These are phyloP conservation scores for Gavia stellata DNA, from an alignment of 2,113 vertebrate species.

Conservation along the genomic window DNA sequence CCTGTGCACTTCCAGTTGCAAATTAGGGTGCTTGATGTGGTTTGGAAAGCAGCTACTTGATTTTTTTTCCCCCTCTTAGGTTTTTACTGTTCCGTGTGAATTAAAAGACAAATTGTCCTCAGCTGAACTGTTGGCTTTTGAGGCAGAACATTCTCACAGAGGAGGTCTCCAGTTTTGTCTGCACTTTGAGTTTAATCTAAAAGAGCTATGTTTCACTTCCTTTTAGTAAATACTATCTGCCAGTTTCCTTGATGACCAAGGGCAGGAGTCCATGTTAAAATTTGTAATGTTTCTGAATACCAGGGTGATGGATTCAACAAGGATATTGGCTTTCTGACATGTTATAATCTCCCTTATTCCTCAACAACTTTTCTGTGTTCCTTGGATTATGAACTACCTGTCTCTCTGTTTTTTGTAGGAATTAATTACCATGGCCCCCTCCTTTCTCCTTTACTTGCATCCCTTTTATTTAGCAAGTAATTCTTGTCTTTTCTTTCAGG, in stretches of 20 bases:
- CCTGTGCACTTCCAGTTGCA: not conserved
- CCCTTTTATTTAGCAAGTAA: not conserved
- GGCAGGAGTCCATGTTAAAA: not conserved
- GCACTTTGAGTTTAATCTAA: not conserved
- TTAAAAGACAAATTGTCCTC: not conserved
- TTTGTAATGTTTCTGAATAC: not conserved
- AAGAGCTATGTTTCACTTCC: not conserved
- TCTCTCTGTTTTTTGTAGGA: not conserved
- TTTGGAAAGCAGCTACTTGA: not conserved
- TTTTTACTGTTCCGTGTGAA: not conserved
- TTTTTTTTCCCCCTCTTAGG: rapidly evolving
- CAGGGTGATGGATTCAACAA: not conserved
- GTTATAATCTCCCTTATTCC: not conserved
- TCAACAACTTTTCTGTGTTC: not conserved
- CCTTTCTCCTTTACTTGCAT: not conserved
- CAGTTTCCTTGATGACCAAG: not conserved
- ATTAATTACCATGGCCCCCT: not conserved
- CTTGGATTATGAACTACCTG: not conserved
- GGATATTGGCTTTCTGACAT: not conserved
- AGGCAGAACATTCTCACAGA: not conserved
- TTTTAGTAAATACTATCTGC: not conserved
- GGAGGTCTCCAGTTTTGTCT: not conserved
- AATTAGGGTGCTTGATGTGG: not conserved
- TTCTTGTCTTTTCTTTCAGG: not conserved
- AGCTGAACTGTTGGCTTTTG: not conserved